Evolutionary conservation across 2,888 invertebrate species (phyloP).

Genomic region (Coenonympha arcania): DNA sequence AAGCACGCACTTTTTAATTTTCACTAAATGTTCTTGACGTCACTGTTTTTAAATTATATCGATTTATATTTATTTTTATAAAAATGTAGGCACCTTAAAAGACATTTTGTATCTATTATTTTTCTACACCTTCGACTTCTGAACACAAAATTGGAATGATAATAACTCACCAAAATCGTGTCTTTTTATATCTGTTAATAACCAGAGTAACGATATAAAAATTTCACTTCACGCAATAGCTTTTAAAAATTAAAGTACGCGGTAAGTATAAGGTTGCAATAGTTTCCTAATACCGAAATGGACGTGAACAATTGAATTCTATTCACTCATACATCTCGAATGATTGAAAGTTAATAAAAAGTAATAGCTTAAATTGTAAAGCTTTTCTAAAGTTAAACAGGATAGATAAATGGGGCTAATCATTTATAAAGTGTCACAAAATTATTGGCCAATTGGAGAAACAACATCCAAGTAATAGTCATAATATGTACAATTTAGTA

Average conservation of each 20-base stretch:
- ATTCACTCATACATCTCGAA: no score
- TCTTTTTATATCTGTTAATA: constrained; percentile 42
- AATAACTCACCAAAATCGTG: constrained; percentile 27
- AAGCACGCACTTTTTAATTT: no score
- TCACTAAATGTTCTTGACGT: no score
- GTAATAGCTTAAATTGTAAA: no score
- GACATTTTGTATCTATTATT: constrained; percentile 14
- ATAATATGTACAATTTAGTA: no score
- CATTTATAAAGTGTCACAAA: no score
- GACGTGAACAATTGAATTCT: constrained; percentile 5
- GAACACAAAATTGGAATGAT: constrained; percentile 34
- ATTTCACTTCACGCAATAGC: constrained; percentile 31
- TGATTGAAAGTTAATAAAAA: no score
- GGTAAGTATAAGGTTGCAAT: constrained; percentile 13
- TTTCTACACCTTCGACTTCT: constrained; percentile 16
- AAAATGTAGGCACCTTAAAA: constrained; percentile 13
- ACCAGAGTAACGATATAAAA: constrained; percentile 32
- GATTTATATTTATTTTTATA: background rate
- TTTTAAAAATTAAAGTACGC: constrained; percentile 15
- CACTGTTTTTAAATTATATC: no score
- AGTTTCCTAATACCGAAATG: constrained; percentile 20
- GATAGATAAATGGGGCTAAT: no score
- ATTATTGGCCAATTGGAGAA: no score
- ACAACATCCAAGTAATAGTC: no score
- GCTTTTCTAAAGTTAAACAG: no score